Evolutionary conservation across 1,140 invertebrate species (phyloP).

Genomic region (Conopomorpha cramerella): DNA sequence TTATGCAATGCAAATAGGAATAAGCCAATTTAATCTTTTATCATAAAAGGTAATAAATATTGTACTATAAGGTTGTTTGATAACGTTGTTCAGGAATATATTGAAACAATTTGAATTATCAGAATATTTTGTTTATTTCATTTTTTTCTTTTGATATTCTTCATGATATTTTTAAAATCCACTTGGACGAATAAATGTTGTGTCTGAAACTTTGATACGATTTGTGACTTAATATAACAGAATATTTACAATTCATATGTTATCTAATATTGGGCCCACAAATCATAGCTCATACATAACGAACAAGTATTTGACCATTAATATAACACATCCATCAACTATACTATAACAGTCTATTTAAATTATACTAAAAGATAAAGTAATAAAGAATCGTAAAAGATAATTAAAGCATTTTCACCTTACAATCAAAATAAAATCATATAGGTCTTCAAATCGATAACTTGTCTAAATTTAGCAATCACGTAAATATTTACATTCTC

Average conservation of each 20-base stretch:
- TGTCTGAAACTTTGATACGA: too few relatives aligned
- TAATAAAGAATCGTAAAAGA: conserved; percentile 48
- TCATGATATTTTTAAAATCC: too few relatives aligned
- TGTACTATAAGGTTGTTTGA: neutral
- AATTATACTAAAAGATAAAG: conserved; percentile 52
- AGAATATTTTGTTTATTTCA: neutral
- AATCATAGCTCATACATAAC: too few relatives aligned
- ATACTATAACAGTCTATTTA: conserved; percentile 57
- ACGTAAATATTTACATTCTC: conserved; percentile 43
- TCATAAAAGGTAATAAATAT: neutral
- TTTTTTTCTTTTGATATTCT: neutral
- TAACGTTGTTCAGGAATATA: neutral
- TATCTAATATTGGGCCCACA: too few relatives aligned
- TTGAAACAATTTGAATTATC: neutral
- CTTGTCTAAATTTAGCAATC: conserved; percentile 37
- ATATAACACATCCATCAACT: conserved; percentile 15
- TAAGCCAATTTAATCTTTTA: neutral
- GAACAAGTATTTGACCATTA: too few relatives aligned
- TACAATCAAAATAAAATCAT: conserved; percentile 53
- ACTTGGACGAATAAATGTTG: neutral
- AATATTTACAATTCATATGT: too few relatives aligned
- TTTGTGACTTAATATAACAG: too few relatives aligned
- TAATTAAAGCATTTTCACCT: conserved; percentile 58
- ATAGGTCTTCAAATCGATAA: conserved; percentile 40
- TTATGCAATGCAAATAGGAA: too few relatives aligned